A percentile compares a stretch with the other conserved stretches of the same genome.
phyloP scores from a whole-genome alignment of 1,140 invertebrate species.

The Drosophila pallidifrons region DNA sequence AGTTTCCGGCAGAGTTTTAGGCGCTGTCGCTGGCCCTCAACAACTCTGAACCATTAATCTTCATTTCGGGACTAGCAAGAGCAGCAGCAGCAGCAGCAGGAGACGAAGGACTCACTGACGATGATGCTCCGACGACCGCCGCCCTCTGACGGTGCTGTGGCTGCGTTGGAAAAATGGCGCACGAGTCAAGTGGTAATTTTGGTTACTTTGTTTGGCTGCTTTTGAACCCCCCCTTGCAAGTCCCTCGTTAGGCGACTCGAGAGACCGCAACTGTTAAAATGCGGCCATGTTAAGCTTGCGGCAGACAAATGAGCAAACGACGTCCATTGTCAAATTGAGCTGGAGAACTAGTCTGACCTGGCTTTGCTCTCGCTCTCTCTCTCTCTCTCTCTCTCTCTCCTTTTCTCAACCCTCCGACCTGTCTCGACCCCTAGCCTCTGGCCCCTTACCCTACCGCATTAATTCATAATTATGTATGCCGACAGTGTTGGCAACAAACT shows the following conservation, averaged over 20 bases:
- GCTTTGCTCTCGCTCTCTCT: background rate
- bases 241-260: background rate
- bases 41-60: slow-evolving; percentile 77
- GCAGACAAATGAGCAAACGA: slow-evolving; percentile 79
- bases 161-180: slow-evolving; percentile 53
- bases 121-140: slow-evolving; percentile 26
- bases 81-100: background rate
- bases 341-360: slow-evolving; percentile 14
- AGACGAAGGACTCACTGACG: slow-evolving; percentile 44
- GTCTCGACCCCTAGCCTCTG: background rate
- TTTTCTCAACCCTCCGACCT: background rate
- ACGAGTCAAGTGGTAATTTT: slow-evolving; percentile 81
- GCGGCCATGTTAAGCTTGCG: slow-evolving; percentile 72
- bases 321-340: slow-evolving; percentile 68
- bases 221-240: too few species aligned
- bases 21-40: slow-evolving; percentile 46
- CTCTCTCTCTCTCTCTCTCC: too few species aligned
- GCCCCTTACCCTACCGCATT: slow-evolving; percentile 54
- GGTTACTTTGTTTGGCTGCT: slow-evolving; percentile 77
- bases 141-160: slow-evolving; percentile 42
- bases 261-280: slow-evolving; percentile 72
- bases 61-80: slow-evolving; percentile 60
- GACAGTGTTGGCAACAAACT: slow-evolving; percentile 69
- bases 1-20: slow-evolving; percentile 74
- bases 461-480: slow-evolving; percentile 84